These are phyloP conservation scores for Rotaria socialis DNA, from an alignment of 2,888 invertebrate genomes.

Conservation along the genomic window DNA sequence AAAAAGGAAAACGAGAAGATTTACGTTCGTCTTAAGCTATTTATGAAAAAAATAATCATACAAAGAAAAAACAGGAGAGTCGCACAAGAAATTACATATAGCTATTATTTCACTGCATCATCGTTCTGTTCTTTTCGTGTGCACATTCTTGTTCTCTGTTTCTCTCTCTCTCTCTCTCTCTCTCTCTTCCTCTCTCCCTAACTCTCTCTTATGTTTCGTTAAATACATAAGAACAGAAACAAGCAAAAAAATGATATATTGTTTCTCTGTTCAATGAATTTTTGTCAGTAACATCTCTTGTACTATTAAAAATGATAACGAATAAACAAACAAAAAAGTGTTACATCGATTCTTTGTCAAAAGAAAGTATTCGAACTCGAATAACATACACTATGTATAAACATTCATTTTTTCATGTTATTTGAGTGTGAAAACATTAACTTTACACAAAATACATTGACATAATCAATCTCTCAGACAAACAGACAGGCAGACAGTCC, in stretches of 20 bases:
- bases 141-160: neutral
- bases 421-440: neutral
- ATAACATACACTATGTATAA: too few species aligned
- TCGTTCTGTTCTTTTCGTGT: neutral
- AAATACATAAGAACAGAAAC: neutral
- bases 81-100: neutral
- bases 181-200: neutral
- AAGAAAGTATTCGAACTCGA: too few species aligned
- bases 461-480: neutral
- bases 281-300: neutral
- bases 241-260: neutral
- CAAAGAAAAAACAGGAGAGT: neutral
- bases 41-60: neutral
- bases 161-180: neutral
- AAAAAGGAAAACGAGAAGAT: neutral
- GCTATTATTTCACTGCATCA: neutral
- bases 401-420: neutral
- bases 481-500: too few species aligned
- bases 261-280: constrained; percentile 10
- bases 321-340: too few species aligned
- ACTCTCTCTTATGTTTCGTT: neutral
- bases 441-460: neutral
- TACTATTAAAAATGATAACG: too few species aligned
- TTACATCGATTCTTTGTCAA: too few species aligned
- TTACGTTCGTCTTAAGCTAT: neutral